These are phyloP conservation scores for Lasiommata megera DNA, from an alignment of 2,888 invertebrate genomes.

Conservation along the genomic window DNA sequence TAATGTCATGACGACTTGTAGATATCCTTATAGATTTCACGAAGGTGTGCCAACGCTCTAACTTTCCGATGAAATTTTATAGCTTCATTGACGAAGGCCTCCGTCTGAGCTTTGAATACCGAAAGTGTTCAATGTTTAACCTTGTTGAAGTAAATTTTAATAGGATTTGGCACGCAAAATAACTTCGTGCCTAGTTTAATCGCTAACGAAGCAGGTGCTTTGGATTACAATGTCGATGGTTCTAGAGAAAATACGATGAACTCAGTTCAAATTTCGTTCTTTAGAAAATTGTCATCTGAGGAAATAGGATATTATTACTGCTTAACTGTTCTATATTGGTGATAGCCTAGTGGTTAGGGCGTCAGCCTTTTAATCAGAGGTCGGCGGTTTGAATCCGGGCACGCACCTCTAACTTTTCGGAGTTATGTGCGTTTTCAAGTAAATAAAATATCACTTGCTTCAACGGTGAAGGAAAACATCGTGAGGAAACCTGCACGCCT, in stretches of 20 bases:
- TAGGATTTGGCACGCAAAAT: conserved; percentile 7
- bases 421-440: too few relatives aligned
- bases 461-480: too few relatives aligned
- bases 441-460: too few relatives aligned
- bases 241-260: not conserved
- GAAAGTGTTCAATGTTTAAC: conserved; percentile 11
- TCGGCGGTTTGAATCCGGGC: too few relatives aligned
- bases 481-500: too few relatives aligned
- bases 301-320: too few relatives aligned
- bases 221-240: not conserved
- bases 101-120: not conserved
- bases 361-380: too few relatives aligned
- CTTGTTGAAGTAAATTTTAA: conserved; percentile 10
- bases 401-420: too few relatives aligned
- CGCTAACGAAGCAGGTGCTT: conserved; percentile 3
- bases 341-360: too few relatives aligned
- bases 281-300: too few relatives aligned
- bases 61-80: conserved; percentile 25
- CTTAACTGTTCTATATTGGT: too few relatives aligned
- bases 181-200: conserved; percentile 1
- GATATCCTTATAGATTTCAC: not conserved
- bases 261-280: too few relatives aligned
- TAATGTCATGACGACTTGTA: not conserved
- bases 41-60: not conserved
- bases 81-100: conserved; percentile 15